A percentile compares a stretch with the other conserved stretches of the same genome.
Conservation (phyloP, 2,797 vertebrate species). For the Myripristis murdjan region DNA sequence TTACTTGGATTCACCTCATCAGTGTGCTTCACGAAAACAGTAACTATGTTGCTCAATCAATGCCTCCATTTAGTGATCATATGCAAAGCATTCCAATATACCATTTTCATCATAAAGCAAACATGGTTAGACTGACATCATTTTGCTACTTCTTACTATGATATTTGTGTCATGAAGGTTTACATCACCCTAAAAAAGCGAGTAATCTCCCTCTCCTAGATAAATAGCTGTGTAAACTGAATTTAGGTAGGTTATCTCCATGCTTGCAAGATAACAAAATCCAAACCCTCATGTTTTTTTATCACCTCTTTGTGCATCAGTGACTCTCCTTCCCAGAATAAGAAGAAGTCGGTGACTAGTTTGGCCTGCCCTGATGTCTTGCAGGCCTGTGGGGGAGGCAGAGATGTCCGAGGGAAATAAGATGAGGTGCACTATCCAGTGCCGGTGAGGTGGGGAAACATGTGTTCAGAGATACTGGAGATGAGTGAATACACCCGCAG, state of each 20-base stretch:
- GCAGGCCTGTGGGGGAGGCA: conserved; percentile 11
- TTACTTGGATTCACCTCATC: too few species aligned
- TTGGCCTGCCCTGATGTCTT: conserved; percentile 29
- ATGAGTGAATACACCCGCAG: conserved; percentile 49
- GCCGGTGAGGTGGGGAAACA: conserved; percentile 52
- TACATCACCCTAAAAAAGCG: too few species aligned
- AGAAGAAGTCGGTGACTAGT: conserved; percentile 8
- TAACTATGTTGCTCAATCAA: too few species aligned
- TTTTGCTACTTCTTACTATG: neutral
- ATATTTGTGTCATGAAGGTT: too few species aligned
- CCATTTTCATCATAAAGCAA: too few species aligned
- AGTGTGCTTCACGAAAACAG: too few species aligned
- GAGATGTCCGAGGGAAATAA: conserved; percentile 29
- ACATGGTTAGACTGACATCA: neutral
- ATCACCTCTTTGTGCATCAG: conserved; percentile 16
- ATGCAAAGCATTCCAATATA: too few species aligned
- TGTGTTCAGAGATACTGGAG: conserved; percentile 56
- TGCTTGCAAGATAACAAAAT: conserved; percentile 1
- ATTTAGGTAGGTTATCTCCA: conserved; percentile 1
- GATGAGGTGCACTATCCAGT: conserved; percentile 24
- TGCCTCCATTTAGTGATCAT: too few species aligned
- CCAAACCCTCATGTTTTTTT: neutral
- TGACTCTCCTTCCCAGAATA: conserved; percentile 23
- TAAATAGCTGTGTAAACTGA: neutral
- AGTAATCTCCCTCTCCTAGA: neutral